phyloP scores from a whole-genome alignment of 2,888 invertebrate species.

The Polyommatus iphigenia region DNA sequence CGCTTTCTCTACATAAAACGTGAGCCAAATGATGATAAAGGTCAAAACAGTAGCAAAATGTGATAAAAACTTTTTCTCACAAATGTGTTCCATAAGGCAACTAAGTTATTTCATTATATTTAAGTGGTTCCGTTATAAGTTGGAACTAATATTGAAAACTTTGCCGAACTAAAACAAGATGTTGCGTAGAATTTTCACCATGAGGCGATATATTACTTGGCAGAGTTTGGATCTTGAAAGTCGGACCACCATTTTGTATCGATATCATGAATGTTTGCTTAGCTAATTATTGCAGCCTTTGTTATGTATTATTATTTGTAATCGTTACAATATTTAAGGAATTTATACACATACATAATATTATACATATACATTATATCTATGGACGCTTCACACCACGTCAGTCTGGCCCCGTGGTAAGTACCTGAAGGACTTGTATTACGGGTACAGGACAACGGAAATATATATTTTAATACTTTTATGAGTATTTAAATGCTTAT shows the following conservation, averaged over 20 bases:
- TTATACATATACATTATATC: too few relatives aligned
- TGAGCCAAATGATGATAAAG: not conserved
- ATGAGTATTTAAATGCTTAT: too few relatives aligned
- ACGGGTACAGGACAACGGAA: too few relatives aligned
- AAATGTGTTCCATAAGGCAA: not conserved
- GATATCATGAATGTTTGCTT: not conserved
- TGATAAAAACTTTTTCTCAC: conserved; percentile 19
- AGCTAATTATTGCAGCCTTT: not conserved
- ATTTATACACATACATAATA: too few relatives aligned
- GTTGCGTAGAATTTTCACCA: conserved; percentile 14
- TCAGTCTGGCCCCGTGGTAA: too few relatives aligned
- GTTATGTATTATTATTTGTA: not conserved
- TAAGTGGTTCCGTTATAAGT: conserved; percentile 16
- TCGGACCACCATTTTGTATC: not conserved
- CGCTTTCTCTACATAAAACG: not conserved
- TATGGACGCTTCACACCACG: too few relatives aligned
- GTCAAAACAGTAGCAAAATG: not conserved
- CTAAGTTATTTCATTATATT: conserved; percentile 30
- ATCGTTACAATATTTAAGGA: too few relatives aligned
- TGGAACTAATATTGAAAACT: conserved; percentile 27
- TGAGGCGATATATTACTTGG: not conserved
- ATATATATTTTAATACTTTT: too few relatives aligned
- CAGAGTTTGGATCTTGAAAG: conserved; percentile 1
- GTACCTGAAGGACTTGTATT: too few relatives aligned
- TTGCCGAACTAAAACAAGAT: conserved; percentile 22